A percentile compares a stretch with the other conserved stretches of the same genome.
Evolutionary conservation across 2,888 invertebrate genomes (phyloP).

Genomic region (Empis stercorea): DNA sequence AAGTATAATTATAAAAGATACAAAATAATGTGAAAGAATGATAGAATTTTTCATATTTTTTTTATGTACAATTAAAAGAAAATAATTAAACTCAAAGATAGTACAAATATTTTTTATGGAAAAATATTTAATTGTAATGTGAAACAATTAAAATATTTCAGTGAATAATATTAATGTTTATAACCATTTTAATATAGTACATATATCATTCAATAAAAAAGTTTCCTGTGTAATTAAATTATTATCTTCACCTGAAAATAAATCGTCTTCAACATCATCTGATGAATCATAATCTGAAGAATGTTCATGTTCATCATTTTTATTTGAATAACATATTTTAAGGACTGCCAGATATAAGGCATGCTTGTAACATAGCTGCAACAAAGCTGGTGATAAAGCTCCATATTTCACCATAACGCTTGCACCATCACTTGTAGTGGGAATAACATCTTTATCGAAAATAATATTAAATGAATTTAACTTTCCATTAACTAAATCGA

Average conservation of each 20-base stretch:
- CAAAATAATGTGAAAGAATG: too few species aligned
- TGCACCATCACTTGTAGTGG: conserved; percentile 2
- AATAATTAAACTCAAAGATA: too few species aligned
- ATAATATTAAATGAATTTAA: background rate
- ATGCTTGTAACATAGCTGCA: conserved; percentile 1
- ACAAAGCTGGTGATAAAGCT: background rate
- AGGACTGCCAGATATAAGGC: background rate
- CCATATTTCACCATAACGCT: conserved; percentile 1
- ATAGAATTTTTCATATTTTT: too few species aligned
- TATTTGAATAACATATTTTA: conserved; percentile 1
- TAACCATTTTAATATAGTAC: too few species aligned
- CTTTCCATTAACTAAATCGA: background rate
- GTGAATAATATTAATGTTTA: too few species aligned
- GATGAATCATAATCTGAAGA: background rate
- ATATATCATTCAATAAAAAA: background rate
- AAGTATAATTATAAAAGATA: too few species aligned
- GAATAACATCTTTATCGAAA: conserved; percentile 3
- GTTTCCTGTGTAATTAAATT: background rate
- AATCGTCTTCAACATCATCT: background rate
- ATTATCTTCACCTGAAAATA: background rate
- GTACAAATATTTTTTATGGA: too few species aligned
- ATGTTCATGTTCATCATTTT: conserved; percentile 1
- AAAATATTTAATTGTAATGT: too few species aligned
- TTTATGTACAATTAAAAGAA: too few species aligned
- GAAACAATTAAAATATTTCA: too few species aligned